Evolutionary conservation across 1,140 invertebrate genomes (phyloP), one percentile per base, ranked within the genome.

Genomic region (Triops longicaudatus): DNA sequence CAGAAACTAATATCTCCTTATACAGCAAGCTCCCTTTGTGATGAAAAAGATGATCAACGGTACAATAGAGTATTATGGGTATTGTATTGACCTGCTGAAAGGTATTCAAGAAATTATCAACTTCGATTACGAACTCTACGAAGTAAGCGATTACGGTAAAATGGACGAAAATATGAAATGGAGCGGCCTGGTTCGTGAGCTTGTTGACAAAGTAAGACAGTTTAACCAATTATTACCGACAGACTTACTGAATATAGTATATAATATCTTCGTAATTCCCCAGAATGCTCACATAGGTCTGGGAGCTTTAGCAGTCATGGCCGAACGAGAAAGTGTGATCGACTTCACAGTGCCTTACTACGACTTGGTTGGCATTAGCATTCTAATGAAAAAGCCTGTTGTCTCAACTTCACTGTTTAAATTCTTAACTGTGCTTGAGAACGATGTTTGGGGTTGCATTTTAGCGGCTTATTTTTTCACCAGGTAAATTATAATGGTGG

Each of bases 341-440:
- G 96, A 97, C 83, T 98, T 96, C 81, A 98, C 96, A 0, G 94
- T 97, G 0, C 95, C 96, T 0, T 97, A 96, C 82, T 98, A 98
- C 82, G 96, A 98, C 85, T 86, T 97, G 42, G 95, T 98, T 0
- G 96, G 96, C 0, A 94, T 97, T 26, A 94, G 93, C 0, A 97
- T 98, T 80, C 85, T 98, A 80, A 95, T 96, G 91, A 90, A 91
- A 81, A 89, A 93, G 81, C 90, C 92, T 0, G 90, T 91, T 80
- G 87, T 88, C 0, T 89, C 90, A 37, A 96, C 93, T 9, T 97
- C 95, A 0, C 86, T 98, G 6, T 98, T 98, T 84, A 98, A 98
- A 86, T 99, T 99, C 83, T 88, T 99, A 27, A 97, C 95, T 1
- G 97, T 99, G 6, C 85, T 99, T 76, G 97, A 99, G 83, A 92